Evolutionary conservation across 2,888 invertebrate genomes (phyloP).

Genomic region (Sarcophaga carnaria): DNA sequence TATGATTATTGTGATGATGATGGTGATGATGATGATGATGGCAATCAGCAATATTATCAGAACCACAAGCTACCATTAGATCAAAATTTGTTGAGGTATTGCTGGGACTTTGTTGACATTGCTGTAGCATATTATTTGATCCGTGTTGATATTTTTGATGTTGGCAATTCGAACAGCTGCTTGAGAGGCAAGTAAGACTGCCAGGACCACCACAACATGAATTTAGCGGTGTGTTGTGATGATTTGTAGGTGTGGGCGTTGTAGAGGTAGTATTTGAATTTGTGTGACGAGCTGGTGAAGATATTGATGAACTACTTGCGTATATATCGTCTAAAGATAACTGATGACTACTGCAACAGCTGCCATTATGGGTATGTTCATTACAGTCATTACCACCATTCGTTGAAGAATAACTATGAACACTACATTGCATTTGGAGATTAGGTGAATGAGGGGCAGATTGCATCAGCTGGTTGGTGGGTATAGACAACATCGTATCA

Average conservation of each 20-base stretch:
- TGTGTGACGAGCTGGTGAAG: constrained; percentile 54
- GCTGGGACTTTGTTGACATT: constrained; percentile 63
- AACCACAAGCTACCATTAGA: constrained; percentile 64
- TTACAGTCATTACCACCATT: constrained; percentile 70
- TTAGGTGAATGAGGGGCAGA: constrained; percentile 83
- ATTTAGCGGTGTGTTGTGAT: constrained; percentile 43
- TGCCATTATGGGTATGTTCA: constrained; percentile 65
- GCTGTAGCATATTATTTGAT: constrained; percentile 55
- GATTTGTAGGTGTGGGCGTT: constrained; percentile 60
- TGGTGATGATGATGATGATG: constrained; percentile 65
- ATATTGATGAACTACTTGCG: constrained; percentile 58
- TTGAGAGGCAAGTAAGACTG: constrained; percentile 58
- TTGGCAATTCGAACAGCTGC: constrained; percentile 57
- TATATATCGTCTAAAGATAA: constrained; percentile 68
- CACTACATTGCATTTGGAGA: constrained; percentile 71
- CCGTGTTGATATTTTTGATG: constrained; percentile 55
- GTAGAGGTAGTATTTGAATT: constrained; percentile 55
- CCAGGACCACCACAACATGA: constrained; percentile 36
- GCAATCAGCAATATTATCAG: constrained; percentile 63
- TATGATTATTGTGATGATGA: constrained; percentile 63
- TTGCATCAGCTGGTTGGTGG: constrained; percentile 76
- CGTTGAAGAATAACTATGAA: constrained; percentile 63
- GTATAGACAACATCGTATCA: constrained; percentile 85
- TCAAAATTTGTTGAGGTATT: constrained; percentile 56
- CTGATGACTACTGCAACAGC: constrained; percentile 63